These are phyloP conservation scores for Schizotus pectinicornis DNA, from an alignment of 2,888 invertebrate species.

Conservation along the genomic window DNA sequence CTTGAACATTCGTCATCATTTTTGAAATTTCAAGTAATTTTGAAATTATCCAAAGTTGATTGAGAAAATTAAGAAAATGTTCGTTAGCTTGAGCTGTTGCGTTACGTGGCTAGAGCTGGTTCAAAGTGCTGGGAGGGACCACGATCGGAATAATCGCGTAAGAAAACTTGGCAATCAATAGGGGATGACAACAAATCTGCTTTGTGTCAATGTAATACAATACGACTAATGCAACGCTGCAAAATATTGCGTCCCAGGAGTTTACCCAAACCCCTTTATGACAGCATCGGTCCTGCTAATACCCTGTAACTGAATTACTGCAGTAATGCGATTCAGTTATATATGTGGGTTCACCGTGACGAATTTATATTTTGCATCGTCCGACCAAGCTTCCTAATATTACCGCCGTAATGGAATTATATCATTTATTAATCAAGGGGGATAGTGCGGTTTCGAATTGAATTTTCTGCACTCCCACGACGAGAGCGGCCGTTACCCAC, in stretches of 20 bases:
- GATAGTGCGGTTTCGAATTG: constrained; percentile 40
- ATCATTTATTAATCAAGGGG: constrained; percentile 18
- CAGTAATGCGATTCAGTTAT: constrained; percentile 52
- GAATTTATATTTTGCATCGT: constrained; percentile 35
- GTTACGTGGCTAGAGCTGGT: too few species aligned
- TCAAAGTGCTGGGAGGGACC: too few species aligned
- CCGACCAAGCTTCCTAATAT: too few species aligned
- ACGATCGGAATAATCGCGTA: too few species aligned
- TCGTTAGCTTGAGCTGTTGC: too few species aligned
- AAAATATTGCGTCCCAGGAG: constrained; percentile 41
- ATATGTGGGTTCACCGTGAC: constrained; percentile 52
- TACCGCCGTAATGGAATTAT: constrained; percentile 49
- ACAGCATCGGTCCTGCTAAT: constrained; percentile 40
- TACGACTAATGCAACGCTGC: constrained; percentile 37
- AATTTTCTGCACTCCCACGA: constrained; percentile 22
- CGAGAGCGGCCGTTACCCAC: not conserved
- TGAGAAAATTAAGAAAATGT: too few species aligned
- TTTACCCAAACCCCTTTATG: constrained; percentile 45
- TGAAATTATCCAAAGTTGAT: too few species aligned
- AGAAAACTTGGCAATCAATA: constrained; percentile 25
- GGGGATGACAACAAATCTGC: constrained; percentile 34
- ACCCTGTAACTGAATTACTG: constrained; percentile 48
- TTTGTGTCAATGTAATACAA: constrained; percentile 31
- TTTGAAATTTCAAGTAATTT: too few species aligned
- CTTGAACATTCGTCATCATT: too few species aligned